Percentiles rank a stretch among this genome's conserved stretches.
Evolutionary conservation across 2,113 vertebrate genomes (phyloP).

Genomic region (Orycteropus afer): DNA sequence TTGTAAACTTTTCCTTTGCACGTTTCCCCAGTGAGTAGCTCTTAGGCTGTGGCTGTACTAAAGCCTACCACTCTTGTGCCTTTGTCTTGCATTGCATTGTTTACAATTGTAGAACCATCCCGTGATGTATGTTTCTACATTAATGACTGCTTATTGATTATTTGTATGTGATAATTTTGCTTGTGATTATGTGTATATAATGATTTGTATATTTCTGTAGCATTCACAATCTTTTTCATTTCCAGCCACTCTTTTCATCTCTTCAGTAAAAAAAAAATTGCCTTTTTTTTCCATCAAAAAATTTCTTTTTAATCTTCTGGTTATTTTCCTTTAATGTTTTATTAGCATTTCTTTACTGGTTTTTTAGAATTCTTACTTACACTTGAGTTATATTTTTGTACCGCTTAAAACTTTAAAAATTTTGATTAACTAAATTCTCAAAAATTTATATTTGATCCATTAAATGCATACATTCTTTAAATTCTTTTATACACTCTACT

Average conservation of each 20-base stretch:
- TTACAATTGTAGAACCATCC: neutral
- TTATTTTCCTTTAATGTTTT: neutral
- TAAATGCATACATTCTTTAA: constrained; percentile 10
- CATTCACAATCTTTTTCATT: neutral
- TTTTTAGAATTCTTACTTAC: neutral
- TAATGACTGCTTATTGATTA: neutral
- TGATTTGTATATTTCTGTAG: neutral
- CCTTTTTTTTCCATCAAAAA: neutral
- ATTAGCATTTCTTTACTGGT: neutral
- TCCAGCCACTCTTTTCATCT: neutral
- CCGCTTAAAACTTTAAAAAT: neutral
- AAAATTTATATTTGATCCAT: constrained; percentile 6
- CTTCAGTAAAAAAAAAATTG: constrained; percentile 7
- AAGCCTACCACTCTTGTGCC: neutral
- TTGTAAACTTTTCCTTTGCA: neutral
- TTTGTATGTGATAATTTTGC: neutral
- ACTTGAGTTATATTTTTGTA: neutral
- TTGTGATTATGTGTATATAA: too few species aligned
- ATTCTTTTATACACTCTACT: neutral
- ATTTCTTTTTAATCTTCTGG: neutral
- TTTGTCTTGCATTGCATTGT: neutral
- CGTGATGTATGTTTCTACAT: rapidly evolving
- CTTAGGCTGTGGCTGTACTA: neutral
- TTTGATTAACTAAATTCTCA: neutral
- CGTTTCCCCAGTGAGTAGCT: neutral